These are phyloP conservation scores for Nephrotoma appendiculata DNA, from an alignment of 2,888 invertebrate species.

Conservation along the genomic window DNA sequence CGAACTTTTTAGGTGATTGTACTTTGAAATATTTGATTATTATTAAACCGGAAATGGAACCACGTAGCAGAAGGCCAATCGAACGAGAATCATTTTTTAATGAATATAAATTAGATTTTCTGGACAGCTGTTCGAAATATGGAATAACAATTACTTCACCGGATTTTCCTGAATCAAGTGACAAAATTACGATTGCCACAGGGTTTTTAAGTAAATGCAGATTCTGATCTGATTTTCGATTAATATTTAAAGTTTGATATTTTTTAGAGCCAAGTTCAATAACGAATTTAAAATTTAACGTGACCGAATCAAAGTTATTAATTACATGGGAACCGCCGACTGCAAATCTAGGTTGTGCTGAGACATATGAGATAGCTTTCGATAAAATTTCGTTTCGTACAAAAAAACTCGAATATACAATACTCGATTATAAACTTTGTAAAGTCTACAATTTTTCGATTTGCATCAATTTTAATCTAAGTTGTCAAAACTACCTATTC, in stretches of 20 bases:
- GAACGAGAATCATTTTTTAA: neutral
- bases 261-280: neutral
- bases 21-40: neutral
- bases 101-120: neutral
- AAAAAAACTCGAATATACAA: neutral
- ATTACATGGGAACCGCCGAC: neutral
- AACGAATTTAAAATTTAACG: neutral
- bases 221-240: neutral
- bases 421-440: neutral
- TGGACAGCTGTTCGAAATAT: neutral
- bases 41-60: neutral
- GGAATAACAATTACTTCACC: neutral
- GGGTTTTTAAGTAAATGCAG: neutral
- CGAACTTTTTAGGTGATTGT: neutral
- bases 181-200: neutral
- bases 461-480: neutral
- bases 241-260: neutral
- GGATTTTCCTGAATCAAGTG: neutral
- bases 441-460: neutral
- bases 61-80: too few species aligned
- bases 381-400: neutral
- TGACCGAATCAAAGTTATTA: neutral
- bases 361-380: neutral
- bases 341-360: neutral
- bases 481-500: neutral